Evolutionary conservation across 2,113 vertebrate genomes (phyloP).

Genomic region (Oryzias javanicus): DNA sequence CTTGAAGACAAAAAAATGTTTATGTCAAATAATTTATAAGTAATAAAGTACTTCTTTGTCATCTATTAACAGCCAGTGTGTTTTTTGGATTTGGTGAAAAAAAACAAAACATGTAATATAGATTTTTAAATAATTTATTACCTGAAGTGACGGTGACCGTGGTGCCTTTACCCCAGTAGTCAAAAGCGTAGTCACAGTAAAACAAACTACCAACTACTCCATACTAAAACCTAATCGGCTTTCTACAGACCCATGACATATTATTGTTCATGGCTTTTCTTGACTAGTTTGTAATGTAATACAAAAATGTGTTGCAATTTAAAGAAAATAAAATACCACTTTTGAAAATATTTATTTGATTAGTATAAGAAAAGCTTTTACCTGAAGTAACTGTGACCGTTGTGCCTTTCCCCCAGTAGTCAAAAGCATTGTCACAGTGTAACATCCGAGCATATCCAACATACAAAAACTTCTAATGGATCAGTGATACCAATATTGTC

Average conservation of each 20-base stretch:
- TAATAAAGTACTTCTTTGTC: not conserved
- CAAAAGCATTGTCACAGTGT: slow-evolving; percentile 51
- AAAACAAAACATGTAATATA: not conserved
- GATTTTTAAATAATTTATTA: too few relatives aligned
- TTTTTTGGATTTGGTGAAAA: not conserved
- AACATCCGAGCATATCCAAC: slow-evolving; percentile 7
- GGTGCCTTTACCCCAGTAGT: slow-evolving; percentile 66
- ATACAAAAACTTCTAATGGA: slow-evolving; percentile 9
- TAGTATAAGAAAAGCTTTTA: slow-evolving; percentile 29
- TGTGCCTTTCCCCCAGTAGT: slow-evolving; percentile 55
- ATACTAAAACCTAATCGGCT: slow-evolving; percentile 44
- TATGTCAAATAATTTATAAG: not conserved
- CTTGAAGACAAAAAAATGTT: too few relatives aligned
- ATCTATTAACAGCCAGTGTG: not conserved
- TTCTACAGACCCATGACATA: not conserved
- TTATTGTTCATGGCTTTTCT: not conserved
- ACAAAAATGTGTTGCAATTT: not conserved
- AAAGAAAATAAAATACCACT: not conserved
- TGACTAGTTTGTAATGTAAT: not conserved
- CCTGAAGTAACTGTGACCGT: slow-evolving; percentile 61
- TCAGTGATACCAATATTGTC: too few relatives aligned
- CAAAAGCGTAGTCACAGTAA: slow-evolving; percentile 56
- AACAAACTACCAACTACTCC: slow-evolving; percentile 1
- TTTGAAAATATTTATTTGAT: not conserved
- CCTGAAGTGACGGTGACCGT: slow-evolving; percentile 66